phyloP scores from a whole-genome alignment of 2,113 vertebrate genomes.

The Oncorhynchus tshawytscha region DNA sequence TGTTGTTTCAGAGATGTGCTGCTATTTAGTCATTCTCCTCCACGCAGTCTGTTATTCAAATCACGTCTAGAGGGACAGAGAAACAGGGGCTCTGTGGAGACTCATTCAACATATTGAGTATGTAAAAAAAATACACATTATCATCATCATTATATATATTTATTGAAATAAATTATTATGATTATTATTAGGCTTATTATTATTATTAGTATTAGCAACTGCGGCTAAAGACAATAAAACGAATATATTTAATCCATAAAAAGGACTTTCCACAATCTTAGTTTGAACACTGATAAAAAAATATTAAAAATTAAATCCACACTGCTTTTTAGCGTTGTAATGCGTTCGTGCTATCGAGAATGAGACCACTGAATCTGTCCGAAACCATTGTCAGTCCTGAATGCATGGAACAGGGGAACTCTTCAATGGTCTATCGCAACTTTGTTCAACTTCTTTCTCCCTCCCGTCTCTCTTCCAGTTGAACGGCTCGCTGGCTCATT shows the following conservation, averaged over 20 bases:
- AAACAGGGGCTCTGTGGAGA: neutral
- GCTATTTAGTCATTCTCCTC: constrained; percentile 1
- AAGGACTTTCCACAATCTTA: neutral
- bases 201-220: constrained; percentile 8
- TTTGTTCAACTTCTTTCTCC: constrained; percentile 51
- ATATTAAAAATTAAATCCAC: neutral
- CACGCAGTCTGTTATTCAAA: constrained; percentile 15
- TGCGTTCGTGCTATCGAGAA: neutral
- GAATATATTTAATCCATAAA: neutral
- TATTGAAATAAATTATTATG: constrained; percentile 9
- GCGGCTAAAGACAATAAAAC: too few species aligned
- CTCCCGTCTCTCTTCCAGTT: constrained; percentile 52
- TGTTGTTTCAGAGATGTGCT: neutral
- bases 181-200: constrained; percentile 7
- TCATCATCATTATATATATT: neutral
- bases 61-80: constrained; percentile 12
- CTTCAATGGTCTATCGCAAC: constrained; percentile 56
- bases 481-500: constrained; percentile 70
- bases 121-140: neutral
- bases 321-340: neutral
- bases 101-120: constrained; percentile 5
- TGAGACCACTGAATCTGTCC: constrained; percentile 26
- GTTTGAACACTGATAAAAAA: neutral
- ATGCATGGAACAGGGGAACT: constrained; percentile 38
- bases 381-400: constrained; percentile 29